These are phyloP conservation scores for Trachelipus rathkii DNA, from an alignment of 1,140 invertebrate genomes.

Conservation along the genomic window DNA sequence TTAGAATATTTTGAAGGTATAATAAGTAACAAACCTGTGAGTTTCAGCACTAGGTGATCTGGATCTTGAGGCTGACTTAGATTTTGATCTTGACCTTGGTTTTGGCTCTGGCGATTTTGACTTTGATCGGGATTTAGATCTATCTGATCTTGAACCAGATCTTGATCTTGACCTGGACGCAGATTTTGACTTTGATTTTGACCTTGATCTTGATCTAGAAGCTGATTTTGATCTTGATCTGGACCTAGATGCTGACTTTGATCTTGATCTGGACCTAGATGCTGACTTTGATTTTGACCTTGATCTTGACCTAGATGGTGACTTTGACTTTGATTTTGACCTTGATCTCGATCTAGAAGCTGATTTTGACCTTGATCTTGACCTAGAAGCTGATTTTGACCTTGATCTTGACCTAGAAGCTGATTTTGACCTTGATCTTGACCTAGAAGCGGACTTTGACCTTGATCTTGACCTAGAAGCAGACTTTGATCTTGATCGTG, in stretches of 20 bases:
- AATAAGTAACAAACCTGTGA: conserved; percentile 6
- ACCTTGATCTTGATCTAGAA: no score
- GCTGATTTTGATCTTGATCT: no score
- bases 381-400: neutral
- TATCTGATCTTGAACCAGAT: neutral
- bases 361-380: neutral
- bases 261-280: no score
- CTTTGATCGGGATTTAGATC: neutral
- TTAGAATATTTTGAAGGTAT: neutral
- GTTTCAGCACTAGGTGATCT: conserved; percentile 19
- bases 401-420: neutral
- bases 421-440: neutral
- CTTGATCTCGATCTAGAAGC: no score
- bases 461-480: neutral
- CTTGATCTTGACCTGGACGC: conserved; percentile 16
- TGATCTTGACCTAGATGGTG: neutral
- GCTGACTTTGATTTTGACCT: neutral
- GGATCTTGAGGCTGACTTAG: conserved; percentile 5
- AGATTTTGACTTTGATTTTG: conserved; percentile 10
- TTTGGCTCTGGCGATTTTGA: conserved; percentile 14
- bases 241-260: no score
- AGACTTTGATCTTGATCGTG: neutral
- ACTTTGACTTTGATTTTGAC: neutral
- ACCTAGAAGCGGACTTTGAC: neutral
- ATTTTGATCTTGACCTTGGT: neutral